Percentiles rank a stretch among this genome's conserved stretches.
phyloP scores from a whole-genome alignment of 1,140 invertebrate species.

The Zaprionus lachaisei region DNA sequence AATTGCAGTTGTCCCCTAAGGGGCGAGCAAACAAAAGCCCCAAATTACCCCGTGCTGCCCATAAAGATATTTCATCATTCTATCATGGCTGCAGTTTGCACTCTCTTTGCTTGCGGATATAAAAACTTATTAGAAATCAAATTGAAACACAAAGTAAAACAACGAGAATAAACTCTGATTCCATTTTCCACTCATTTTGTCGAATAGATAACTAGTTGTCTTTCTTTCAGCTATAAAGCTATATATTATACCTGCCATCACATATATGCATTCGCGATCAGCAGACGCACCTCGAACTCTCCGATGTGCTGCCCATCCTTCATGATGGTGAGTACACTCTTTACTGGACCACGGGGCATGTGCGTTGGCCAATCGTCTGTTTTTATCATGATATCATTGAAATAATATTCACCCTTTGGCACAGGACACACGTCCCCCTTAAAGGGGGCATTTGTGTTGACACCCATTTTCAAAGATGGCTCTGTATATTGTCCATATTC shows the following conservation, averaged over 20 bases:
- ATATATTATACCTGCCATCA: not conserved
- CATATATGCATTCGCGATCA: not conserved
- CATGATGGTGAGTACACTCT: not conserved
- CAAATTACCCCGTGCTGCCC: not conserved
- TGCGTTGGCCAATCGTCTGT: slow-evolving; percentile 9
- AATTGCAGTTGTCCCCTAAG: slow-evolving; percentile 39
- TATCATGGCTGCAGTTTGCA: slow-evolving; percentile 11
- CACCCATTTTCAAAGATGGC: not conserved
- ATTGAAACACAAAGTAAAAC: not conserved
- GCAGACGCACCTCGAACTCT: not conserved
- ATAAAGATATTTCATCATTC: not conserved
- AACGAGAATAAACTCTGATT: not conserved
- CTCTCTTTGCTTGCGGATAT: slow-evolving; percentile 19
- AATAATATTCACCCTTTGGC: slow-evolving; percentile 16
- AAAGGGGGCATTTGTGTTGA: slow-evolving; percentile 19
- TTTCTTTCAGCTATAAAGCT: not conserved
- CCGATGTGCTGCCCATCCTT: not conserved
- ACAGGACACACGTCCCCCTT: slow-evolving; percentile 4
- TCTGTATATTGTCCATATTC: slow-evolving; percentile 1
- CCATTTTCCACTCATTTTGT: not conserved
- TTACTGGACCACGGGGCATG: slow-evolving; percentile 5
- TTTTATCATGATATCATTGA: not conserved
- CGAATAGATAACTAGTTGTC: not conserved
- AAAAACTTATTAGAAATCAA: slow-evolving; percentile 12
- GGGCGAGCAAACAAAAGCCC: slow-evolving; percentile 7